Percentiles rank a stretch among this genome's conserved stretches.
These are phyloP conservation scores for Triplophysa yarkandensis DNA, from an alignment of 2,797 vertebrate species.

Conservation along the genomic window DNA sequence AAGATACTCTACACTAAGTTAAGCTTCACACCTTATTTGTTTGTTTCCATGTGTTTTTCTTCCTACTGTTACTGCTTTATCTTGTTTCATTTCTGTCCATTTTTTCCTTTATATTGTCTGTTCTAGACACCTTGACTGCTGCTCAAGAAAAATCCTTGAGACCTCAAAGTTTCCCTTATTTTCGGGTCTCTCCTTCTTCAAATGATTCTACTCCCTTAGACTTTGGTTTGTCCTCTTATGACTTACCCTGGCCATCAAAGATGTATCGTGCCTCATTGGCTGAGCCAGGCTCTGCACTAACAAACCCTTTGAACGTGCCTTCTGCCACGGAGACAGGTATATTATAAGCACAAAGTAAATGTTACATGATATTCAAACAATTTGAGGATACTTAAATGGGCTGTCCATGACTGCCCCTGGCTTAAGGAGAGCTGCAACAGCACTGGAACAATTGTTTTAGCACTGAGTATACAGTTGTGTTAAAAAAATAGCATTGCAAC, in stretches of 20 bases:
- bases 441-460: no score
- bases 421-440: no score
- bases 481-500: no score
- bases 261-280: slow-evolving; percentile 47
- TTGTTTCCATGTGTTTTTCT: background rate
- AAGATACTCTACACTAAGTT: no score
- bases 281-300: slow-evolving; percentile 61
- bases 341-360: background rate
- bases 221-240: slow-evolving; percentile 40
- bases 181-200: slow-evolving; percentile 17
- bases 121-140: slow-evolving; percentile 55
- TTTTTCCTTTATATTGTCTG: slow-evolving; percentile 29
- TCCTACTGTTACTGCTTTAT: background rate
- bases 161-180: slow-evolving; percentile 56
- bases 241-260: slow-evolving; percentile 52
- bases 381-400: background rate
- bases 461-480: no score
- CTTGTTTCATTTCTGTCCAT: slow-evolving; percentile 2
- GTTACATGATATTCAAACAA: background rate
- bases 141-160: slow-evolving; percentile 54
- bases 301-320: slow-evolving; percentile 74
- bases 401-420: no score
- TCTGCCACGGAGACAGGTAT: slow-evolving; percentile 74
- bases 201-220: slow-evolving; percentile 40
- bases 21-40: background rate